A percentile compares a stretch with the other conserved stretches of the same genome.
phyloP scores from a whole-genome alignment of 2,797 vertebrate genomes.

The Ceyx erithaca region DNA sequence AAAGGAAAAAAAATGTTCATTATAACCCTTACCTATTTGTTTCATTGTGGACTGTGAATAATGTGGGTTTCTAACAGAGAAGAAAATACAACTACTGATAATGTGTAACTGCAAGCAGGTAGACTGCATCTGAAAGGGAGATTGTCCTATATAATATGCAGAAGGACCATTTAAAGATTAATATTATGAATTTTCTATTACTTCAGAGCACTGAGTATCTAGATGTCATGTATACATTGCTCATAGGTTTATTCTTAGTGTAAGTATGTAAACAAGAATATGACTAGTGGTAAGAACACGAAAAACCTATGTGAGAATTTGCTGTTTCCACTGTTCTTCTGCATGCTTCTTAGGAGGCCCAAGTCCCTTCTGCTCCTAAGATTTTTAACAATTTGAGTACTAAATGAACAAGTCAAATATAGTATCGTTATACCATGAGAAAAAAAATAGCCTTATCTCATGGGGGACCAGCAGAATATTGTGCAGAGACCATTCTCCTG shows the following conservation, averaged over 20 bases:
- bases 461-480: slow-evolving; percentile 78
- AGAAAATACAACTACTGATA: neutral
- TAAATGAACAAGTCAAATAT: slow-evolving; percentile 83
- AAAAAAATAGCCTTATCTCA: slow-evolving; percentile 84
- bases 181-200: slow-evolving; percentile 47
- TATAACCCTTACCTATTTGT: neutral
- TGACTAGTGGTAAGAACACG: neutral
- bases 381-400: slow-evolving; percentile 12
- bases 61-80: neutral
- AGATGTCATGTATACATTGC: neutral
- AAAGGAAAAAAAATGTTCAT: neutral
- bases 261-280: slow-evolving; percentile 5
- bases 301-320: neutral
- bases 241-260: neutral
- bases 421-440: slow-evolving; percentile 79
- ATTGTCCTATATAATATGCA: slow-evolving; percentile 50
- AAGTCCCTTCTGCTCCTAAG: neutral
- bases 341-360: neutral
- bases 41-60: neutral
- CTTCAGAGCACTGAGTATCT: neutral
- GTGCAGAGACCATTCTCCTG: slow-evolving; percentile 79
- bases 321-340: slow-evolving; percentile 13
- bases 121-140: slow-evolving; percentile 6
- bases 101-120: neutral
- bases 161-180: slow-evolving; percentile 32